phyloP scores from a whole-genome alignment of 2,797 vertebrate species.

The Chelidonichthys spinosus region DNA sequence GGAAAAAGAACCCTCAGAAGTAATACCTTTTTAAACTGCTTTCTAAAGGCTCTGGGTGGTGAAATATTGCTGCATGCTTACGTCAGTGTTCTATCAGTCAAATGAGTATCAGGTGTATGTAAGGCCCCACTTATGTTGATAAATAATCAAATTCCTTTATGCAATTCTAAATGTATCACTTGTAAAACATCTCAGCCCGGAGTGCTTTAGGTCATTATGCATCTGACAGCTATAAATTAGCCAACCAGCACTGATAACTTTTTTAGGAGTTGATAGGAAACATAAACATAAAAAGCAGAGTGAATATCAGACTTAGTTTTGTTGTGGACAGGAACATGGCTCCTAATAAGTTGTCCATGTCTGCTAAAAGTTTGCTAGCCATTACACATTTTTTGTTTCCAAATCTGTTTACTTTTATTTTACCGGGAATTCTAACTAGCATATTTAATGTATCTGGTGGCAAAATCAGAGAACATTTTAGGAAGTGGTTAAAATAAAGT shows the following conservation, averaged over 20 bases:
- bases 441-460: not conserved
- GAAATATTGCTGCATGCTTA: not conserved
- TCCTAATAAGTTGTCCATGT: not conserved
- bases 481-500: too few relatives aligned
- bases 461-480: too few relatives aligned
- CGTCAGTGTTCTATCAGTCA: not conserved
- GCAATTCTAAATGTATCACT: not conserved
- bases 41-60: not conserved
- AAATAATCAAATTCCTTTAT: not conserved
- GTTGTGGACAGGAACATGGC: not conserved
- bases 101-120: not conserved
- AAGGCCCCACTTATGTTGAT: not conserved
- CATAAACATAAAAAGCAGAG: too few relatives aligned
- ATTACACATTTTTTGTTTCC: not conserved
- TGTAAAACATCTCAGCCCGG: too few relatives aligned
- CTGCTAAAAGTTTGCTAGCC: not conserved
- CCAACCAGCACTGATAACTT: not conserved
- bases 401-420: too few relatives aligned
- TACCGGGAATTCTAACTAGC: too few relatives aligned
- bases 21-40: not conserved
- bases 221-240: not conserved
- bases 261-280: not conserved
- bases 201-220: not conserved
- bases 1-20: not conserved
- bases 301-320: not conserved